These are phyloP conservation scores for Ecdyonurus torrentis DNA, from an alignment of 2,888 invertebrate genomes.

Conservation along the genomic window DNA sequence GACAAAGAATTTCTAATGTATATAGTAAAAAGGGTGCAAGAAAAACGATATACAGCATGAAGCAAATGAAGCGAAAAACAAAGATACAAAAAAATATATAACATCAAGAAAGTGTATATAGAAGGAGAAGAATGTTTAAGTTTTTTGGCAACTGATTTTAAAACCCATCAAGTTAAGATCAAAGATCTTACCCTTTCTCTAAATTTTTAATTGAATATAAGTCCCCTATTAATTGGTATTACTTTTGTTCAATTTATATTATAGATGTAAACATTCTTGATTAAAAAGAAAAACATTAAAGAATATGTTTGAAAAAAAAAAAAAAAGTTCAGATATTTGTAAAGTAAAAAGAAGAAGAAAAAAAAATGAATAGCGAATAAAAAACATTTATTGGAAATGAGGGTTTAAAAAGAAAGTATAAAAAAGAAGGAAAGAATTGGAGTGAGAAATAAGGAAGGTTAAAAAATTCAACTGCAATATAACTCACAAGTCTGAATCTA, in stretches of 20 bases:
- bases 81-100: no score
- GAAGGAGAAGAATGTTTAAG: no score
- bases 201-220: neutral
- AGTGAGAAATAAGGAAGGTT: neutral
- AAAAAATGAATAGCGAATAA: neutral
- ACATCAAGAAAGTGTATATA: no score
- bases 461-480: neutral
- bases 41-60: no score
- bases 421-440: neutral
- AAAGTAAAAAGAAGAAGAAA: neutral
- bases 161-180: no score
- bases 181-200: no score
- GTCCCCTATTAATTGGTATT: slow-evolving; percentile 9
- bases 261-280: neutral
- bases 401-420: neutral
- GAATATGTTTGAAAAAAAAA: no score
- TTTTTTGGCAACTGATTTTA: no score
- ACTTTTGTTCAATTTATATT: neutral
- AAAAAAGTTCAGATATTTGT: neutral
- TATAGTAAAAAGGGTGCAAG: no score
- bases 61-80: no score
- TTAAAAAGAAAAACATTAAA: neutral
- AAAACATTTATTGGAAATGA: neutral
- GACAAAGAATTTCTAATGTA: no score
- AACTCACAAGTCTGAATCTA: neutral